Evolutionary conservation across 2,888 invertebrate species (phyloP).

Genomic region (Achlya flavicornis): DNA sequence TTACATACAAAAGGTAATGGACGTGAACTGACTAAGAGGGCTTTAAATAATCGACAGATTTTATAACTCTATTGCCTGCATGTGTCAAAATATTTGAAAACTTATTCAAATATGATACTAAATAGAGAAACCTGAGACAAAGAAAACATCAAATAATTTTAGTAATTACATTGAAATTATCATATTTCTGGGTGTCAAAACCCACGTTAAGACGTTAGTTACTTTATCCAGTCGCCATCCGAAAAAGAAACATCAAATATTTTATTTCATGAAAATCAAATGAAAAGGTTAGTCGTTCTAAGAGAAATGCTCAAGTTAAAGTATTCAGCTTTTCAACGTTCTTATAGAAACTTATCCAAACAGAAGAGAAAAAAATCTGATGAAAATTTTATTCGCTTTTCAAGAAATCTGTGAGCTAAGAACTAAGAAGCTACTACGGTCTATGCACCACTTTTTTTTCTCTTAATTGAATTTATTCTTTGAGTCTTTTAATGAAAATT

Average conservation of each 20-base stretch:
- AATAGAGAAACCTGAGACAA: background rate
- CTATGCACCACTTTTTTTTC: background rate
- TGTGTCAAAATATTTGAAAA: background rate
- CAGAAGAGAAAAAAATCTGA: background rate
- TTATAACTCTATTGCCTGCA: background rate
- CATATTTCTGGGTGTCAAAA: background rate
- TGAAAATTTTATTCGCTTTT: background rate
- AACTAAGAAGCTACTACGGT: background rate
- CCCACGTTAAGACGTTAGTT: background rate
- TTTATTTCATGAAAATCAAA: background rate
- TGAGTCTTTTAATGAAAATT: background rate
- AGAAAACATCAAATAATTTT: background rate
- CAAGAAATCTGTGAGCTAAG: background rate
- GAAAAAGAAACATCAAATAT: background rate
- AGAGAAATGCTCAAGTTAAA: background rate
- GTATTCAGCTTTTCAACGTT: slow-evolving; percentile 5
- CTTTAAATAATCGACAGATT: slow-evolving; percentile 11
- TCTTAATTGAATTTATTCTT: background rate
- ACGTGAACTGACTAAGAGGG: slow-evolving; percentile 14
- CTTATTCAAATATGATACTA: too few species aligned
- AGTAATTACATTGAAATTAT: background rate
- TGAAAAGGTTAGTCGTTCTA: background rate
- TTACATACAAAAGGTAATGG: slow-evolving; percentile 32
- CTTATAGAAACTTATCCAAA: slow-evolving; percentile 1
- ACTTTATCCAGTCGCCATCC: background rate